phyloP scores from a whole-genome alignment of 1,140 invertebrate genomes.

The Bombus superbus region DNA sequence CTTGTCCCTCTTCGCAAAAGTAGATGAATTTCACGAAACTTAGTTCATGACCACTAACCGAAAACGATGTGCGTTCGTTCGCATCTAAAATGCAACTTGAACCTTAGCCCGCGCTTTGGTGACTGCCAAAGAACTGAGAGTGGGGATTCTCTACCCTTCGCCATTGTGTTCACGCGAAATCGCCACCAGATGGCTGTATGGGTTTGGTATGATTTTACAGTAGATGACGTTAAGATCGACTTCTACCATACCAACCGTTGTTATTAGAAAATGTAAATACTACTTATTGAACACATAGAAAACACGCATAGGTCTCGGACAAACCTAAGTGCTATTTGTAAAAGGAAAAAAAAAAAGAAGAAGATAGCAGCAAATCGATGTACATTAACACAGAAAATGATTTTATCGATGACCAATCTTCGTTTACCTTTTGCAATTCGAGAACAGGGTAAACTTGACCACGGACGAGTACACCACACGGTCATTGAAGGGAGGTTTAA shows the following conservation, averaged over 20 bases:
- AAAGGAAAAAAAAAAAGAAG: not conserved
- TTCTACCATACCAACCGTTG: not conserved
- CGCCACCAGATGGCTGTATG: slow-evolving; percentile 8
- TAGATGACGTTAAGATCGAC: not conserved
- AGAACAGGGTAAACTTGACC: too few species aligned
- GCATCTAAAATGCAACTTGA: slow-evolving; percentile 82
- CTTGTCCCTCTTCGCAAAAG: not conserved
- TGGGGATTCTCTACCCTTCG: slow-evolving; percentile 10
- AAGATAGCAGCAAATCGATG: not conserved
- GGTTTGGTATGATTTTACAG: not conserved
- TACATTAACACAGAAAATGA: not conserved
- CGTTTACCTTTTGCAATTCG: not conserved
- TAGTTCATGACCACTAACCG: slow-evolving; percentile 68
- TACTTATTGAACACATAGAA: not conserved
- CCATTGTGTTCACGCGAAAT: not conserved
- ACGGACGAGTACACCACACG: too few species aligned
- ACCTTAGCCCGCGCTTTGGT: slow-evolving; percentile 77
- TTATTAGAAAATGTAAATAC: not conserved
- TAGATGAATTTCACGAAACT: slow-evolving; percentile 60
- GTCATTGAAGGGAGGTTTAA: too few species aligned
- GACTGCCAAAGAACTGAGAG: slow-evolving; percentile 46
- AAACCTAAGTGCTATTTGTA: not conserved
- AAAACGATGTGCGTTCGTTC: slow-evolving; percentile 78
- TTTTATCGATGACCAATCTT: not conserved
- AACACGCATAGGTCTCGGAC: not conserved